Evolutionary conservation across 2,888 invertebrate genomes (phyloP).

Genomic region (Allygus modestus): DNA sequence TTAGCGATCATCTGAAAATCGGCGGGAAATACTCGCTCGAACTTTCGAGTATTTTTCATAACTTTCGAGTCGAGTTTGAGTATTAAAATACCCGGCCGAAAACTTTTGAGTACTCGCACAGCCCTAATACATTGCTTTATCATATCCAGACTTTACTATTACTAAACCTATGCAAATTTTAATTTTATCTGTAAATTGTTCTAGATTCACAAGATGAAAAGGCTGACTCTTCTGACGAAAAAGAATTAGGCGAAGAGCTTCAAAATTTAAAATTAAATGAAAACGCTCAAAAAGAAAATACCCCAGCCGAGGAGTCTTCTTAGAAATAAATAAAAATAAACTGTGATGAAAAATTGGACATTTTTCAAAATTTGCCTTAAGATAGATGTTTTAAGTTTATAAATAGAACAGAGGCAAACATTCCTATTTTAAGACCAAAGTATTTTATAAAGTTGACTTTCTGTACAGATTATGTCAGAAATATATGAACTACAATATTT

Average conservation of each 20-base stretch:
- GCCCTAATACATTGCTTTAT: no score
- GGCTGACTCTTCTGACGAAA: conserved; percentile 2
- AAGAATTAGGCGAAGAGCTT: conserved; percentile 17
- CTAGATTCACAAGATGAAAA: conserved; percentile 34
- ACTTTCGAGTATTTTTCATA: no score
- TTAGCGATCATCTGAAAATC: no score
- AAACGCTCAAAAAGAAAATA: conserved; percentile 2
- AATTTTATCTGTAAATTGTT: not conserved
- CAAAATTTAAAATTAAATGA: conserved; percentile 32
- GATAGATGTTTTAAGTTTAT: not conserved
- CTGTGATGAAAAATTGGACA: conserved; percentile 12
- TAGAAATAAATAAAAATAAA: conserved; percentile 6
- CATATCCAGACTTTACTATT: no score
- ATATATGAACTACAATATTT: not conserved
- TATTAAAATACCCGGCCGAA: no score
- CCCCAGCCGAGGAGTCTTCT: not conserved
- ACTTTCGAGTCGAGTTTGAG: no score
- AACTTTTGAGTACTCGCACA: no score
- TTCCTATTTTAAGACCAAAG: conserved; percentile 57
- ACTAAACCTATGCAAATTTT: no score
- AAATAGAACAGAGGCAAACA: conserved; percentile 33
- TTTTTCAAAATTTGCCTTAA: conserved; percentile 39
- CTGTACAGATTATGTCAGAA: not conserved
- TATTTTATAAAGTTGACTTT: conserved; percentile 12
- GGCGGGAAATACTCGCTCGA: no score